Percentiles rank a stretch among this genome's conserved stretches.
phyloP scores from a whole-genome alignment of 2,113 vertebrate genomes.

The Mormyrus lacerda region DNA sequence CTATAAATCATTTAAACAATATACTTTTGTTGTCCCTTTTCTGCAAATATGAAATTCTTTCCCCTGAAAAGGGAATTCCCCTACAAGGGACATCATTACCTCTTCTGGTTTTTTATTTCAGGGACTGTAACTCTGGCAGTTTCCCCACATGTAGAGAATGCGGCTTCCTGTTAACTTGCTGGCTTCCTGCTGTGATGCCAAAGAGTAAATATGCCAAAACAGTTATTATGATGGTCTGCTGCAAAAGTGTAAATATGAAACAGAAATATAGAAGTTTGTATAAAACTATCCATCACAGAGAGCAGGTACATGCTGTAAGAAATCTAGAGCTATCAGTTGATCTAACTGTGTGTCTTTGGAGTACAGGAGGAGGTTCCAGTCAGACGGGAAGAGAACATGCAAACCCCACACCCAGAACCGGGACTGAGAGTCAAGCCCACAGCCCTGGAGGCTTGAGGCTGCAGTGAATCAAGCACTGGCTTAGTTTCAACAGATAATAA shows the following conservation, averaged over 20 bases:
- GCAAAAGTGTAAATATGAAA: constrained; percentile 46
- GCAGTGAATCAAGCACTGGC: neutral
- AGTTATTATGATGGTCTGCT: constrained; percentile 65
- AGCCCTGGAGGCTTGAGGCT: neutral
- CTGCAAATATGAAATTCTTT: neutral
- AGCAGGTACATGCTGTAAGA: neutral
- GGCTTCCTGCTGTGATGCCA: constrained; percentile 43
- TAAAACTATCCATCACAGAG: too few relatives aligned
- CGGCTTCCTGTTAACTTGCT: neutral
- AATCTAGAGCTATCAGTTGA: neutral
- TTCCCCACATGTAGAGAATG: constrained; percentile 12
- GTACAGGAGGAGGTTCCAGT: neutral
- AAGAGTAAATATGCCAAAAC: constrained; percentile 47
- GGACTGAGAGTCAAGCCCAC: neutral
- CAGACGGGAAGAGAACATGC: too few relatives aligned
- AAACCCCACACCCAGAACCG: neutral
- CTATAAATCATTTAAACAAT: neutral
- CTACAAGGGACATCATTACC: constrained; percentile 12
- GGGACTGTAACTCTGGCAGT: neutral
- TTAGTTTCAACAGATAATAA: neutral
- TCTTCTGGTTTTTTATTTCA: constrained; percentile 9
- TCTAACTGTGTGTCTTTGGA: neutral
- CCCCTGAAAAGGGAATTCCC: neutral
- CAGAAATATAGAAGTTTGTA: too few relatives aligned
- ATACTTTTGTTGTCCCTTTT: neutral